Evolutionary conservation across 2,888 invertebrate species (phyloP).

Genomic region (Ophion slaviceki): DNA sequence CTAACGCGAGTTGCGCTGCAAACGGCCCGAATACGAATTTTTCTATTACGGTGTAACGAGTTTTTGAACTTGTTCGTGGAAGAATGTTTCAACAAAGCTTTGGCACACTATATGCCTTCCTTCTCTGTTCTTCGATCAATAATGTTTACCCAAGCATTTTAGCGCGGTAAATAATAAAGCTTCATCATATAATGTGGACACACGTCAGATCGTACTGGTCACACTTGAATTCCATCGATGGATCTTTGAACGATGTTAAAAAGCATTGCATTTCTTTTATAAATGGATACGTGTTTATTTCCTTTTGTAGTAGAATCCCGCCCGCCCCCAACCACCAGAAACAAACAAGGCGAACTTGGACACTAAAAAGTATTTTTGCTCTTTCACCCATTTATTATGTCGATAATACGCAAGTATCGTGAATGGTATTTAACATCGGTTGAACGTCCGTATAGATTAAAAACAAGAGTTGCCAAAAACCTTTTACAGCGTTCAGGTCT

Average conservation of each 20-base stretch:
- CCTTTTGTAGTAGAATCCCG: no score
- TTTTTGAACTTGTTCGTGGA: constrained; percentile 66
- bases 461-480: neutral
- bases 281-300: no score
- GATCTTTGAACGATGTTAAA: neutral
- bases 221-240: neutral
- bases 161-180: constrained; percentile 7
- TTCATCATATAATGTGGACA: constrained; percentile 5
- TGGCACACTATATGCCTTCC: constrained; percentile 8
- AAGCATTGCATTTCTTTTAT: neutral
- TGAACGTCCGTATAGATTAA: neutral
- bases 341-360: no score
- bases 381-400: no score
- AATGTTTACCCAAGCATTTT: constrained; percentile 2
- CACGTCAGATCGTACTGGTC: neutral
- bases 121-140: constrained; percentile 44
- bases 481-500: neutral
- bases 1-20: constrained; percentile 32
- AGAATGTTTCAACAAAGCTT: constrained; percentile 47
- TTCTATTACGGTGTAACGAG: constrained; percentile 68
- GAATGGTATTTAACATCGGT: no score
- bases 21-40: constrained; percentile 65
- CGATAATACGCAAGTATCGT: no score
- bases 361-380: no score
- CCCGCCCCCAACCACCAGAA: no score